Percentiles rank a stretch among this genome's conserved stretches.
These are phyloP conservation scores for Paralinhomoeus sp. DNA, from an alignment of 2,888 invertebrate species.

Conservation along the genomic window DNA sequence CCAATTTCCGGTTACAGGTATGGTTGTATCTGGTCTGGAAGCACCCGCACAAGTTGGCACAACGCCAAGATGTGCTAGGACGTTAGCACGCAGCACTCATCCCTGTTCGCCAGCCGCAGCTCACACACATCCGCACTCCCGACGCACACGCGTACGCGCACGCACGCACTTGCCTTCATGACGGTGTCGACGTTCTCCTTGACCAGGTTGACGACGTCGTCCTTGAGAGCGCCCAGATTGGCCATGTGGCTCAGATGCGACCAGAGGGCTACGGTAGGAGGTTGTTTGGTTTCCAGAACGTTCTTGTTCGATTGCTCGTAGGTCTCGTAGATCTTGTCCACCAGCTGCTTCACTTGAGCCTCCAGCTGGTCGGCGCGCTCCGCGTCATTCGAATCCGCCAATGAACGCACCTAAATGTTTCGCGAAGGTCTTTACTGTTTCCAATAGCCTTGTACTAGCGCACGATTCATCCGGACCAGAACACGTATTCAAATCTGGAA, in stretches of 20 bases:
- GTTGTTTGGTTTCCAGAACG: neutral
- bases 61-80: too few species aligned
- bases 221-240: conserved; percentile 16
- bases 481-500: too few species aligned
- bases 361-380: conserved; percentile 22
- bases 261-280: conserved; percentile 9
- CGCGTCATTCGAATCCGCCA: conserved; percentile 18
- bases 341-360: conserved; percentile 19
- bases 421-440: neutral
- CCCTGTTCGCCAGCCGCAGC: too few species aligned
- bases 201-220: conserved; percentile 18
- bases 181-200: conserved; percentile 24
- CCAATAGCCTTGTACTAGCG: too few species aligned
- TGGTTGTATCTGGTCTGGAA: too few species aligned
- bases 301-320: conserved; percentile 8
- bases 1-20: too few species aligned
- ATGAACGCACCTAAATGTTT: conserved; percentile 10
- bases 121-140: too few species aligned
- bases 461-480: too few species aligned
- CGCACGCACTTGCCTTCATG: conserved; percentile 16
- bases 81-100: too few species aligned
- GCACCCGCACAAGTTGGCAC: too few species aligned
- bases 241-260: conserved; percentile 16
- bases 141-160: too few species aligned
- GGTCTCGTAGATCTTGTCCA: conserved; percentile 19